Evolutionary conservation across 2,113 vertebrate genomes (phyloP), one percentile per base, ranked within the genome.

Genomic region (Holacanthus passer): DNA sequence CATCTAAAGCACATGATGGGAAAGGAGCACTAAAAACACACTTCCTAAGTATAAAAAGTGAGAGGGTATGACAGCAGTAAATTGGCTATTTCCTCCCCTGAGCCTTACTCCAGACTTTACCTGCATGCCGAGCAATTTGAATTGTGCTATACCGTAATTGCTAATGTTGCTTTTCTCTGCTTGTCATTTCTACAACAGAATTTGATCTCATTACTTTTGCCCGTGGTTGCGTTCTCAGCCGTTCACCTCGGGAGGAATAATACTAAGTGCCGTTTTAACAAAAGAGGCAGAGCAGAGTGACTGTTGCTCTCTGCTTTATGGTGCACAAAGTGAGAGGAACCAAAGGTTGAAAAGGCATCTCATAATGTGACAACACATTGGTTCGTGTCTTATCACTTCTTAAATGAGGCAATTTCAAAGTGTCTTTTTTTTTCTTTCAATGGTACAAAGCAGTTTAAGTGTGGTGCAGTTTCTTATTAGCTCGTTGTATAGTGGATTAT

Each of bases 1-100:
- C 73, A 88, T 90, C 84, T 81, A 81, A 77, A 77, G 83, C 77
- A 77, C 82, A 76, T 73, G 79, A 87, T 71, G 82, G 81, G 77
- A 73, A 84, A 88, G 86, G 66, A 81, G 78, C 82, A 88, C 79
- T 84, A 87, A 90, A 93, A 87, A 83, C 80, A 90, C 81, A 83
- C 89, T 83, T 90, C 89, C 84, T 86, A 78, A 77, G 91, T 86
- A 89, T 79, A 87, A 82, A 77, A 88, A 82, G 86, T 58, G 75
- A 89, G 87, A 78, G 88, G 79, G 77, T 79, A 90, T 88, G 93
- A 92, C 89, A 90, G 88, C 85, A 88, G 88, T 70, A 93, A 94
- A 95, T 93, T 93, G 91, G 86, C 87, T 91, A 89, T 89, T 88
- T 86, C 87, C 80, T 91, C 91, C 88, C 83, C 60, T 81, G 90